Conservation (phyloP, 2,113 vertebrate genomes). For the Zosterops japonicus region DNA sequence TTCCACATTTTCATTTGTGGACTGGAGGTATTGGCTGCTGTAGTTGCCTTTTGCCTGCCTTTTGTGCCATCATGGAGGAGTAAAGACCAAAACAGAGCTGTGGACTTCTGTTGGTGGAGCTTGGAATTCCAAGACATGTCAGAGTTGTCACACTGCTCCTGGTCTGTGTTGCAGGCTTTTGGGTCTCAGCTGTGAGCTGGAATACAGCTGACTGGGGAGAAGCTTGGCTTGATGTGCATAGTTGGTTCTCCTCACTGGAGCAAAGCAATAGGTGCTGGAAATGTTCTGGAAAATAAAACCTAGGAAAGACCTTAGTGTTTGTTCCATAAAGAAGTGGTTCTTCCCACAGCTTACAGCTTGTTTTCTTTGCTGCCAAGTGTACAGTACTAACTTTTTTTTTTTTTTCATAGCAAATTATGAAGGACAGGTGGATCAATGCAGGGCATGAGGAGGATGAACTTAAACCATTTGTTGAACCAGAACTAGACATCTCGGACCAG, state of each 20-base stretch:
- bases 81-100: neutral
- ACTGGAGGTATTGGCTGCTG: neutral
- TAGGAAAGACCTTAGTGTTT: neutral
- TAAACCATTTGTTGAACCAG: conserved; percentile 93
- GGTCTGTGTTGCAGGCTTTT: neutral
- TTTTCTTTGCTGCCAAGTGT: neutral
- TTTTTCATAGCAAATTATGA: conserved; percentile 94
- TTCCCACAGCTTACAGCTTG: neutral
- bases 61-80: neutral
- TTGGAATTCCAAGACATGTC: neutral
- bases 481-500: conserved; percentile 94
- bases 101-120: neutral
- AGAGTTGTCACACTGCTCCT: neutral
- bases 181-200: neutral
- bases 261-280: neutral
- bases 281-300: neutral
- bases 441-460: conserved; percentile 96
- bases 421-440: conserved; percentile 98
- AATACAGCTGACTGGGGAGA: neutral
- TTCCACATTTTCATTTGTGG: neutral
- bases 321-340: neutral
- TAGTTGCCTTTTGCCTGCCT: neutral
- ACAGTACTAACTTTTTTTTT: conserved; percentile 8
- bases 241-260: neutral
- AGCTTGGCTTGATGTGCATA: neutral